Base-by-base conservation (phyloP, 1,140 invertebrate genomes). In the Palaemon carinicauda region DNA sequence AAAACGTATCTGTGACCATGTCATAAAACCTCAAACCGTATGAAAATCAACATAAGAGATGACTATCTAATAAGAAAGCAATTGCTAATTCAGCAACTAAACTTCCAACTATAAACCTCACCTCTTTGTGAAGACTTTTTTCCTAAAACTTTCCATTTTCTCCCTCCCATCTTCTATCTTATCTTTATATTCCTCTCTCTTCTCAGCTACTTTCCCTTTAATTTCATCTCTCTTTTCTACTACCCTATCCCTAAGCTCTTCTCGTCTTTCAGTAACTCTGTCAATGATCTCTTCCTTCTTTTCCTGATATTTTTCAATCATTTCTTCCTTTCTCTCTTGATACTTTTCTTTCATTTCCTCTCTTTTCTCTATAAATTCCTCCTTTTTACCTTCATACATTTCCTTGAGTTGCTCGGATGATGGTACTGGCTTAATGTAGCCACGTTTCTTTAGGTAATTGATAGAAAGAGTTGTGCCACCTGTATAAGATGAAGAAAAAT, bases 361-460 rank as follows among this genome's bases (percentile, higher is more conserved):
- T 77, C 54, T 84, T 69, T 71, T 89, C 17, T 85, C 88, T 51
- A 78, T 84, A 10, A 89, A 82, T 71, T 89, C 88, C 29, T 89
- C 88, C 19, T 50, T 80, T 83, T 89, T 89, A 87, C 87, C 88
- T 80, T 89, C 80, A 69, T 89, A 89, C 82, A 89, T 89, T 50
- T 82, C 82, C 69, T 85, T 80, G 21, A 89, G 88, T 50, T 87
- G 31, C 69, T 89, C 86, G n/a, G 86, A 84, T 24, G 88, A 83
- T 9, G 88, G 88, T 1, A 89, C 88, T 33, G 88, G 88, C 52
- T 83, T 89, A 74, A 89, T 89, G 65, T 89, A 87, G 50, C 88
- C 88, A 60, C 82, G 74, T 60, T 89, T 89, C 82, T 85, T 89
- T 78, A 89, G 53, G 78, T 89, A 89, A 71, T 89, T 89, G 52